Conservation (phyloP, 92 coral and sea anemone species). For the Palythoa grandis region DNA sequence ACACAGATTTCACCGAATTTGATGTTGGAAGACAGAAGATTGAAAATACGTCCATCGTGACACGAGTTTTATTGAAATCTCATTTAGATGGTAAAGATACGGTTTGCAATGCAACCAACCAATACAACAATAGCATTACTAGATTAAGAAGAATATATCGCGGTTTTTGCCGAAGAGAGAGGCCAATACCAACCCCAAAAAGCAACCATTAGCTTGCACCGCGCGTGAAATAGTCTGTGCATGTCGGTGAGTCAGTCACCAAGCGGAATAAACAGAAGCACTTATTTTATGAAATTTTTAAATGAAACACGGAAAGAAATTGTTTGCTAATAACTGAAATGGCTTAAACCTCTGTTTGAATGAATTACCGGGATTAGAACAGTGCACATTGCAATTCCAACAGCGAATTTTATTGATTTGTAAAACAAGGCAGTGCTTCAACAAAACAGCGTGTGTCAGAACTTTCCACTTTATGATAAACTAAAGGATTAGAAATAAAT, state of each 20-base stretch:
- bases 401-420: constrained; percentile 73
- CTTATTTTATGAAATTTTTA: constrained; percentile 30
- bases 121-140: constrained; percentile 64
- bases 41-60: constrained; percentile 21
- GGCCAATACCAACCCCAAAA: constrained; percentile 19
- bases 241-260: background rate
- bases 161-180: background rate
- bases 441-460: constrained; percentile 62
- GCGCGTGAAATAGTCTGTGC: background rate
- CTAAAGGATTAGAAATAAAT: constrained; percentile 61
- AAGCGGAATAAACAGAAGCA: background rate
- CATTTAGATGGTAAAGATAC: constrained; percentile 61
- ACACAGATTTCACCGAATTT: constrained; percentile 15
- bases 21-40: constrained; percentile 13
- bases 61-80: constrained; percentile 42
- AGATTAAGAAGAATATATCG: constrained; percentile 47
- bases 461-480: constrained; percentile 57
- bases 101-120: constrained; percentile 52
- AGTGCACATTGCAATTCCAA: constrained; percentile 61
- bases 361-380: constrained; percentile 61
- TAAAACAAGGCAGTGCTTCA: constrained; percentile 53
- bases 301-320: constrained; percentile 26
- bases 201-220: background rate
- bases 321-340: constrained; percentile 53
- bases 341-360: constrained; percentile 51